These are phyloP conservation scores for Morbakka virulenta DNA, from an alignment of 30 jellyfish, hydroid and myxozoan species.

Conservation along the genomic window DNA sequence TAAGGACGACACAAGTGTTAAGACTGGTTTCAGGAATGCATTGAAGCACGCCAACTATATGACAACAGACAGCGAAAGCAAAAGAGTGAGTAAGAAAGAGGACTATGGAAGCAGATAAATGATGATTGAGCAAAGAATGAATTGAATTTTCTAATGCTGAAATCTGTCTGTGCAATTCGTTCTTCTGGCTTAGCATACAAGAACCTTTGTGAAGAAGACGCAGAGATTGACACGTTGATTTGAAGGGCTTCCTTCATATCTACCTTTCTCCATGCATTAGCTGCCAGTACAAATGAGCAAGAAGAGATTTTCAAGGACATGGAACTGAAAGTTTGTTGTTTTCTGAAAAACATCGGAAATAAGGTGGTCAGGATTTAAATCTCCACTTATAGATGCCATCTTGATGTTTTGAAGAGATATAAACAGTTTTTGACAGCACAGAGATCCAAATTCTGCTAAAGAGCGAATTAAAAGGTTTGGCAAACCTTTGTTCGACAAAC, in stretches of 20 bases:
- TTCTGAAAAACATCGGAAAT: not conserved
- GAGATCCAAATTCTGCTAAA: not conserved
- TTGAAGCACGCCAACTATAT: not conserved
- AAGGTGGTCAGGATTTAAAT: slow-evolving; percentile 14
- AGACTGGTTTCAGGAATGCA: not conserved
- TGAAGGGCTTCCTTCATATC: slow-evolving; percentile 8
- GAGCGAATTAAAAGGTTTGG: not conserved
- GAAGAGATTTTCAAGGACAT: not conserved
- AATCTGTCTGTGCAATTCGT: slow-evolving; percentile 26
- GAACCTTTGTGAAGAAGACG: not conserved
- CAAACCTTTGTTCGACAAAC: not conserved
- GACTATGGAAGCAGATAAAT: slow-evolving; percentile 18
- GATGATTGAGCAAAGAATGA: slow-evolving; percentile 8
- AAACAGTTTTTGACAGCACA: not conserved
- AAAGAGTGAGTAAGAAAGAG: slow-evolving; percentile 5
- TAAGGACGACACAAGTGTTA: not conserved
- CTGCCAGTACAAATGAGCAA: not conserved
- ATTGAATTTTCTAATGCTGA: slow-evolving; percentile 24
- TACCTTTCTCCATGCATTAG: slow-evolving; percentile 19
- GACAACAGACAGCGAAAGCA: slow-evolving; percentile 28
- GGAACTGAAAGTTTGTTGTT: not conserved
- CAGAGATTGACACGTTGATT: not conserved
- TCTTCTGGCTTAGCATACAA: slow-evolving; percentile 6
- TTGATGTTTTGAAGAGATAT: not conserved
- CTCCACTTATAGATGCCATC: not conserved